Base-by-base conservation (phyloP, 2,888 invertebrate species). In the Leucoma salicis region DNA sequence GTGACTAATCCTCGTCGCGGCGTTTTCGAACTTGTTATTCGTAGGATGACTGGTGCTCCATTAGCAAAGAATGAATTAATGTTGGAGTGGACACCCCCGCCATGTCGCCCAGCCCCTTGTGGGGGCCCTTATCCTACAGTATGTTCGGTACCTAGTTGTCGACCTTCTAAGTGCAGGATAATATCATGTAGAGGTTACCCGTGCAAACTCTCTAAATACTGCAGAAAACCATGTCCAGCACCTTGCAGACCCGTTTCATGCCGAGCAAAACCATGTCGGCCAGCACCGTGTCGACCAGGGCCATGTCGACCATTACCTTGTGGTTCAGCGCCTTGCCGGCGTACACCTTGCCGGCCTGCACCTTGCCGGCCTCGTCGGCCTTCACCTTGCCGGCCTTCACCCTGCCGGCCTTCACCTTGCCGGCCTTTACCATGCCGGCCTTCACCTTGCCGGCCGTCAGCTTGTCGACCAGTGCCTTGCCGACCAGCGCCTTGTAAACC, bases 81-180 rank as follows among this genome's bases (percentile, higher is more conserved):
- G 81, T 57, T 89, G 28, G 88, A 89, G 63, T 89, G 88, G 88
- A 82, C 82, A 4, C 88, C 87, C 1, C 88, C 88, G 2, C 77
- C 81, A 4, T 54, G 58, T 8, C 68, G 76, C 4, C 57, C 70
- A n/a, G 53, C 63, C 11, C 46, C 73, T 3, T 78, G 78, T 35
- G 58, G 58, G 8, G 51, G 71, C 4, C 31, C 52, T 8, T 45
- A 27, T 27, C 29, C 12, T 1, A 29, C 29, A 13, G 8, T 66
- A 1, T 75, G 69, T 35, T 31, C 53, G 7, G 43, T 51, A 12
- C 57, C 46, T 13, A 34, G 57, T 2, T 74, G 68, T 39, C 70
- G 69, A n/a, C 68, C 72, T 31, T 53, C 70, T 13, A 82, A 72
- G 64, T 80, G 79, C 59, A 82, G 72, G 63, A 63, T 78, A 4